Base-by-base conservation (phyloP, 1,140 invertebrate species). In the Thereuonema tuberculata region DNA sequence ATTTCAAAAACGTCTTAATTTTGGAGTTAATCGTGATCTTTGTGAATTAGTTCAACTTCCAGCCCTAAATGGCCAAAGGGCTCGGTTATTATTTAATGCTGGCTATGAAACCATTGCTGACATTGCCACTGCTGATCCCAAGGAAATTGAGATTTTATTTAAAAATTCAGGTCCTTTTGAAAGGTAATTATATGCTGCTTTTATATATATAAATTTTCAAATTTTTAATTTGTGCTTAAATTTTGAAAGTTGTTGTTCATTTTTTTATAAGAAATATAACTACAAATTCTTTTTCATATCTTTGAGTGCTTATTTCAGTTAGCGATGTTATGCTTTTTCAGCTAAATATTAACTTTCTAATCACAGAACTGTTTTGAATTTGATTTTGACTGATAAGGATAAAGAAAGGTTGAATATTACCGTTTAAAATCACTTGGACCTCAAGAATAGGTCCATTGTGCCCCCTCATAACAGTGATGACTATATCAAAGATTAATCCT, bases 1-100 rank as follows among this genome's bases (percentile, higher is more conserved):
- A 73, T 98, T 98, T 74, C 90, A 96, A 77, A 83, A 87, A 64
- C 82, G 96, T 20, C 77, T 99, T 24, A 87, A 91, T 65, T 98
- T 98, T 76, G 96, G 95, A 14, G 85, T 98, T 28, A 86, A 91
- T 66, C 79, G 85, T 52, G 94, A 99, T 70, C 76, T 99, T 3
- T 80, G 94, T 59, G 93, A 98, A 70, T 77, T 99, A 37, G 85
- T 98, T 73, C 80, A 86, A 62, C 74, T 99, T 31, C 80, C 87
- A 9, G 80, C 84, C 64, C 72, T 99, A 31, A 93, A 90, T 74
- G 89, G 87, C 1, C 78, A 85, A 60, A 80, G 86, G 62, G 94
- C 94, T 1, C 78, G 95, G 68, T 81, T 83, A 28, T 74, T 98
- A 5, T 93, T 84, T 69, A 83, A 92, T 75, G 81, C 80, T 28